Evolutionary conservation across 2,797 vertebrate genomes (phyloP).

Genomic region (Takifugu ocellatus): DNA sequence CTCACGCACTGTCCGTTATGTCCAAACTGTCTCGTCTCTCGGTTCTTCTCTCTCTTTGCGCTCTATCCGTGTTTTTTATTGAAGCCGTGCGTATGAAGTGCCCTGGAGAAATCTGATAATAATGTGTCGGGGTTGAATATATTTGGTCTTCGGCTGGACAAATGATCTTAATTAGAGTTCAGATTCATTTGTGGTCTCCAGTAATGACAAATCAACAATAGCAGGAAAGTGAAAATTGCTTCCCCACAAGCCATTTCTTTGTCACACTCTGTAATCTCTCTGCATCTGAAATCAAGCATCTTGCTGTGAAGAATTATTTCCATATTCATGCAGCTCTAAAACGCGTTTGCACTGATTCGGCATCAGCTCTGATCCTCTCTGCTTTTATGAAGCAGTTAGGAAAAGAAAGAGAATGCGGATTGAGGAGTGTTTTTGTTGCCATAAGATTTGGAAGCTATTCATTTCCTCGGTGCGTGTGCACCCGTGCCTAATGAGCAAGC

Average conservation of each 20-base stretch:
- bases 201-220: too few relatives aligned
- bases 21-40: not conserved
- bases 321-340: too few relatives aligned
- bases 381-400: slow-evolving; percentile 1
- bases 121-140: too few relatives aligned
- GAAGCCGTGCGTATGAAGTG: not conserved
- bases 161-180: too few relatives aligned
- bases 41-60: not conserved
- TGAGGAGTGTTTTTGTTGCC: slow-evolving; percentile 20
- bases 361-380: too few relatives aligned
- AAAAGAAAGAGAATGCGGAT: slow-evolving; percentile 16
- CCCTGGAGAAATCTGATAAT: too few relatives aligned
- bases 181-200: too few relatives aligned
- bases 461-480: slow-evolving; percentile 39
- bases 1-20: not conserved
- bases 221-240: too few relatives aligned
- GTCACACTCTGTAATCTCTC: not conserved
- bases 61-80: slow-evolving; percentile 4
- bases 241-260: not conserved
- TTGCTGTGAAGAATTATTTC: too few relatives aligned
- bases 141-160: too few relatives aligned
- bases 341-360: too few relatives aligned
- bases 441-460: slow-evolving; percentile 10
- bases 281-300: not conserved
- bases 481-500: slow-evolving; percentile 10